Evolutionary conservation across 2,113 vertebrate genomes (phyloP), one percentile per base, ranked within the genome.

Genomic region (Cebus imitator): DNA sequence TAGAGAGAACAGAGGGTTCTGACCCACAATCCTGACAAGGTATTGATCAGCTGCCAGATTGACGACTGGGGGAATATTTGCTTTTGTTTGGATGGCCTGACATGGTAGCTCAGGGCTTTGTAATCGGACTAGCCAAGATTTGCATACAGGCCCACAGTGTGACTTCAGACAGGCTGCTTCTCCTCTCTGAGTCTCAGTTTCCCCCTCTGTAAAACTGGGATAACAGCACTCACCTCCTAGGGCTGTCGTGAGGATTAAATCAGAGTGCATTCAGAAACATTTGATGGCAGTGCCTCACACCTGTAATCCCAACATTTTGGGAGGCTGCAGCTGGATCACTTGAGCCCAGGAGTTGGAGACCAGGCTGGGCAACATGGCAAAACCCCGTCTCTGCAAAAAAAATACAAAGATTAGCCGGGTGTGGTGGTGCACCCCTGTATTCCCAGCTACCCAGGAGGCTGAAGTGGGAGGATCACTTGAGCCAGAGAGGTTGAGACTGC

Each of bases 151-250:
- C 73, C 73, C 35, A 43, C 72, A 18, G 37, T 32, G 27, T 52
- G 78, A 48, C 50, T 48, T 35, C 13, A 2, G 18, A 21, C 32
- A 80, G 57, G 35, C 11, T 27, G 83, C 48, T 79, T 48, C 3
- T 6, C 9, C 17, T 52, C 50, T 85, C 95, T 45, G 37, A 37
- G 45, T 10, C 73, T 58, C 78, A 23, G 43, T 78, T 40, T 86
- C 52, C 48, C 82, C 73, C 8, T 82, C 86, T 90, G 80, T 76
- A 55, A 84, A 81, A 1, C 37, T 64, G 85, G 57, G 25, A 11
- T 61, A 10, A 23, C 20, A 35, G 30, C 40, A 32, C 35, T 50
- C 8, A 1, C 30, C 37, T 6, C 21, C 0, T 2, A 5, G 16
- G 58, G 21, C 48, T 58, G 25, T 91, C 61, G 3, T 25, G 70